Evolutionary conservation across 2,113 vertebrate species (phyloP).

Genomic region (Gasterosteus nipponicus): DNA sequence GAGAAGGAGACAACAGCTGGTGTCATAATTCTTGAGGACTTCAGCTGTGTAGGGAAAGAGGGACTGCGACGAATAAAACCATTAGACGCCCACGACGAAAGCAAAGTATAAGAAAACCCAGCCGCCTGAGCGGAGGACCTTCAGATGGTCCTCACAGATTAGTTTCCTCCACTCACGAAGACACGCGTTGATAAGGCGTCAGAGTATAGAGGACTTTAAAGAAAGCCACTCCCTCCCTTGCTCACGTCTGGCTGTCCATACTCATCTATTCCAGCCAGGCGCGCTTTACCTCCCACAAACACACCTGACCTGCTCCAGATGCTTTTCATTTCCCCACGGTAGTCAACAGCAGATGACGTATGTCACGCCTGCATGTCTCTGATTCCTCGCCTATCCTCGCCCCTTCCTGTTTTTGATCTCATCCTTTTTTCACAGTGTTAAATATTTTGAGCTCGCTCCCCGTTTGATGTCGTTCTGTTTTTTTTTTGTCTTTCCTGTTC

Average conservation of each 20-base stretch:
- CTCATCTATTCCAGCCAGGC: not conserved
- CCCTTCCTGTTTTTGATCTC: not conserved
- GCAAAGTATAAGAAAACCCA: not conserved
- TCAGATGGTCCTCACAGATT: not conserved
- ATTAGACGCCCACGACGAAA: not conserved
- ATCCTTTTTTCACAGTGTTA: not conserved
- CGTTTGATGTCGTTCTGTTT: not conserved
- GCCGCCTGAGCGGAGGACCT: not conserved
- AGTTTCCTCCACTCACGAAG: not conserved
- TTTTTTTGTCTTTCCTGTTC: not conserved
- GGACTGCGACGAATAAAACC: not conserved
- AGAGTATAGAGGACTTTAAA: not conserved
- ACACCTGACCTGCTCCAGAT: not conserved
- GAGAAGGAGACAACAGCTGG: constrained; percentile 11
- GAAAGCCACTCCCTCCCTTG: not conserved
- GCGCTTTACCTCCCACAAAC: not conserved
- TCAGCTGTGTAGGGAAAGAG: not conserved
- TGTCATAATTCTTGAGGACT: not conserved
- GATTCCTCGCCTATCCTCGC: not conserved
- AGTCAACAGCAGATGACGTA: not conserved
- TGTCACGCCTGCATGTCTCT: not conserved
- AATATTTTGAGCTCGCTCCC: not conserved
- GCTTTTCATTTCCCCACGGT: not conserved
- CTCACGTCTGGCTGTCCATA: not conserved
- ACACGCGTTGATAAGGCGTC: not conserved